Conservation (phyloP, 2,888 invertebrate species). For the Tenthredo livida region DNA sequence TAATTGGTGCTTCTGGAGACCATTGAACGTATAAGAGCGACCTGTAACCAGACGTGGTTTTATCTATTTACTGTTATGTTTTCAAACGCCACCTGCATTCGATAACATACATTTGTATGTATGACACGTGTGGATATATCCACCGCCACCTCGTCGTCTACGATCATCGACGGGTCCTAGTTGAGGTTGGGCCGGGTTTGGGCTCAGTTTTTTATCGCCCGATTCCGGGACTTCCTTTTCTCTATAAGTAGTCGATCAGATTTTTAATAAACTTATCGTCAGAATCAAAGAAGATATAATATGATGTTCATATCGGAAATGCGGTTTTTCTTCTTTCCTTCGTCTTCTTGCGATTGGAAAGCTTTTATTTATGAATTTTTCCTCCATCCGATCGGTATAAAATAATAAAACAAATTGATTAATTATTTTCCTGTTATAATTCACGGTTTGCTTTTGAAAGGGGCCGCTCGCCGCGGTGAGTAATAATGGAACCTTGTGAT, state of each 20-base stretch:
- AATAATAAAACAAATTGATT: not conserved
- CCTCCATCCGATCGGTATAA: too few species aligned
- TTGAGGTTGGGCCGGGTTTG: slow-evolving; percentile 37
- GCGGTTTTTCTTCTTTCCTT: too few species aligned
- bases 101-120: slow-evolving; percentile 37
- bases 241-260: too few species aligned
- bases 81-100: slow-evolving; percentile 56
- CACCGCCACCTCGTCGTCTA: not conserved
- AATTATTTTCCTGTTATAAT: slow-evolving; percentile 1
- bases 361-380: too few species aligned
- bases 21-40: slow-evolving; percentile 33
- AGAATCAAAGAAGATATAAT: too few species aligned
- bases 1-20: slow-evolving; percentile 38
- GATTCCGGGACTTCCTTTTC: too few species aligned
- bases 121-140: not conserved
- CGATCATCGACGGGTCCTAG: not conserved
- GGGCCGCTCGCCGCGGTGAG: not conserved
- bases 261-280: too few species aligned
- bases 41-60: slow-evolving; percentile 19
- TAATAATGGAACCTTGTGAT: not conserved
- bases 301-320: too few species aligned
- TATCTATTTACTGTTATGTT: slow-evolving; percentile 47
- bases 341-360: too few species aligned
- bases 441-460: not conserved
- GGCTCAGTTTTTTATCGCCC: not conserved